Evolutionary conservation across 2,888 invertebrate genomes (phyloP), one percentile per base, ranked within the genome.

Genomic region (Melolontha melolontha): DNA sequence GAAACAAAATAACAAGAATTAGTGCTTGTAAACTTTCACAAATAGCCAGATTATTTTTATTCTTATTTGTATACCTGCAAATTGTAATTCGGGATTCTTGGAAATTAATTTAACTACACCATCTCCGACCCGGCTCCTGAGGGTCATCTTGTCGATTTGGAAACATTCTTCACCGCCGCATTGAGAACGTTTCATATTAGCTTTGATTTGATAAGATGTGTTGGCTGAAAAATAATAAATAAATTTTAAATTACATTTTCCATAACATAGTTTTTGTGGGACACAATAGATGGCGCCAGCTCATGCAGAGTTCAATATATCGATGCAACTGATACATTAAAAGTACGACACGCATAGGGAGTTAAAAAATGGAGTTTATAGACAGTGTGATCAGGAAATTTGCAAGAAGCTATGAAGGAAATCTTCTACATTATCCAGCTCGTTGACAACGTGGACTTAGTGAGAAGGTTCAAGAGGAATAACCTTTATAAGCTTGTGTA

Each of bases 151-250:
- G 63, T 90, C 88, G 1, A 88, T 82, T 74, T 88, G 87, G 62
- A 90, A 83, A 76, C 88, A 89, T 64, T 88, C 85, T 5, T 87
- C 85, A 0, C 88, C 90, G 10, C 90, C 88, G 71, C 85, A 88
- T 55, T 83, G 81, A 5, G 87, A 80, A 2, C 87, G 85, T 72
- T 89, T 90, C 0, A 87, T 88, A 22, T 81, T 81, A 0, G 87
- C 90, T 70, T 86, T 89, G 0, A 87, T 86, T 34, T 86, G 84
- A 0, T 87, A 87, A 64, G 87, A 85, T 6, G 88, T 87, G 55
- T 88, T 86, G 55, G 87, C 90, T 90, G 75, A 71, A 67, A 70
- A 50, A 47, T 42, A 55, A 55, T 14, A n/a, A 54, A 16, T 42
- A 11, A 39, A 6, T 12, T 14, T 64, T 7, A 22, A 22, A 22